Base-by-base conservation (phyloP, 2,888 invertebrate species). In the Nycteola revayana region DNA sequence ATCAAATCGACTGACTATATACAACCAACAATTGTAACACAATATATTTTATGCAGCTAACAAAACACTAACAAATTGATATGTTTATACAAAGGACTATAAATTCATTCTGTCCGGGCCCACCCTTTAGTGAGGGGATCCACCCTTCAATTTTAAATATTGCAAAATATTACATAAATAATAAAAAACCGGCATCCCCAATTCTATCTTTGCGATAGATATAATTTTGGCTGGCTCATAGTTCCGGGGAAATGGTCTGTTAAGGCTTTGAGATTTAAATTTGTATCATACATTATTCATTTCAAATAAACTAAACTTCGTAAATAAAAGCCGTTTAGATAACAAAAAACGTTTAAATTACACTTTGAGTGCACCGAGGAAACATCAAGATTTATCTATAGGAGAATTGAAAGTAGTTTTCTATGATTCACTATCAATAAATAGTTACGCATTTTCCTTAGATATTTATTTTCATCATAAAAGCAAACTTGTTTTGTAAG, bases 61-160 rank as follows among this genome's bases (percentile, higher is more conserved):
- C 87, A 86, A 86, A 86, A 80, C 83, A 83, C 80, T 74, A 84
- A 87, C 87, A 87, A 87, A 87, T 87, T 87, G 87, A 87, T 87
- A 86, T 87, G 87, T 87, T 87, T 87, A 87, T 87, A 85, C 84
- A 81, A 71, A 78, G 77, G 67, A 77, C 82, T 75, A 85, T 84
- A 87, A 87, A 85, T 76, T 85, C 85, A 86, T 85, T 83, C 80
- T 77, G 56, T 36, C 42, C 58, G 46, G 60, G 78, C 85, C 82
- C 86, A 87, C 88, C 88, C 88, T 88, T 88, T 87, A 79, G 72
- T 57, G 57, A 77, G 70, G 86, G 88, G 86, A 76, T 67, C 71
- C 83, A 82, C 87, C 88, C 88, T 86, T 81, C 77, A 76, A 67
- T 65, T 83, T 86, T 72, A 80, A 87, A 77, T 83, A 78, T 73